Evolutionary conservation across 2,113 vertebrate species (phyloP).

Genomic region (Heterochromis multidens): DNA sequence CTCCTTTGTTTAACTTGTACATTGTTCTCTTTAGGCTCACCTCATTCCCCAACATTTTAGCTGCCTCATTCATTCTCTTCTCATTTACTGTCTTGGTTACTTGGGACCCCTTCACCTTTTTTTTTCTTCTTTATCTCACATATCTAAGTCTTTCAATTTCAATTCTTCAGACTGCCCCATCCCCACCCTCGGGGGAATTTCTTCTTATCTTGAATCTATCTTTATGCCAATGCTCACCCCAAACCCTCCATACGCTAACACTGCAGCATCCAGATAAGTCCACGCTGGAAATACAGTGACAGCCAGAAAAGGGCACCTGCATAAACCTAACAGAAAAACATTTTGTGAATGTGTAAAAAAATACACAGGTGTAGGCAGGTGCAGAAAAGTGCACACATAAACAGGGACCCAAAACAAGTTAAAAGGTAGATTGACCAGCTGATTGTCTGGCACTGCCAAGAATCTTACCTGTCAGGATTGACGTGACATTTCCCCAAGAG

Average conservation of each 20-base stretch:
- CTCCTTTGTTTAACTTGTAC: slow-evolving; percentile 11
- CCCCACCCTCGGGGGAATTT: background rate
- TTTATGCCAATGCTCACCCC: background rate
- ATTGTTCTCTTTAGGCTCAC: background rate
- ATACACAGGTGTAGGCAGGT: background rate
- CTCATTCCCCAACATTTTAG: background rate
- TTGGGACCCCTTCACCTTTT: background rate
- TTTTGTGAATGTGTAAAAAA: fast-evolving
- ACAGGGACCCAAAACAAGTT: background rate
- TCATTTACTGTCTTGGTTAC: background rate
- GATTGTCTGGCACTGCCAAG: background rate
- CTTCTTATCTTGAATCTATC: background rate
- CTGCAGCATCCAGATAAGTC: background rate
- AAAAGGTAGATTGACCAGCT: slow-evolving; percentile 1
- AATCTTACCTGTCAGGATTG: slow-evolving; percentile 9
- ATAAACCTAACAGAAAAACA: background rate
- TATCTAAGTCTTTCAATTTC: background rate
- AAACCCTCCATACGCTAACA: background rate
- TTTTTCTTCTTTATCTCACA: background rate
- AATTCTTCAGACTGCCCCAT: background rate
- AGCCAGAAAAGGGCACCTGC: background rate
- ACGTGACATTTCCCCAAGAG: slow-evolving; percentile 40
- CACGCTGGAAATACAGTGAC: background rate
- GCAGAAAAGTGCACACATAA: background rate
- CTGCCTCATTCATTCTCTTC: background rate